Base-by-base conservation (phyloP, 1,140 invertebrate species). In the Megalonaias nervosa region DNA sequence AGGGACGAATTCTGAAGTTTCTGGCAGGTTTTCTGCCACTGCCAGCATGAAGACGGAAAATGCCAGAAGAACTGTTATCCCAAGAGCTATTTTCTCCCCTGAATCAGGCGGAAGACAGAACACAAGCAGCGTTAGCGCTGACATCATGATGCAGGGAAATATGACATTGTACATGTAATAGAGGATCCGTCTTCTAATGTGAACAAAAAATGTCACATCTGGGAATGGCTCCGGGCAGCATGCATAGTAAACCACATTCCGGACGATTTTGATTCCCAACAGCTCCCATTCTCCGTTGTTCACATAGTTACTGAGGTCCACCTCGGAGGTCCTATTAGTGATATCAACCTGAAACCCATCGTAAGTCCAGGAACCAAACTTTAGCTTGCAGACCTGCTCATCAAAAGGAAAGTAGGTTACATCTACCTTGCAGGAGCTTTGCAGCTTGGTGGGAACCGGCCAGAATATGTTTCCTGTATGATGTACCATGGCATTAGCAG, bases 391-490 rank as follows among this genome's bases (percentile, higher is more conserved):
- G 69, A 68, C 80, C 90, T 98, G 97, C 84, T 96, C 95, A 88
- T 98, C 96, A 86, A 97, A 98, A 1, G 96, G 96, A 88, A 98
- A 92, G 62, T 87, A 89, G 1, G 87, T 89, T 6, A 88, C 89
- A 64, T 87, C 87, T n/a, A 88, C 87, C 69, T 89, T 89, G 69
- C 87, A 89, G 2, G 97, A 98, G 9, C 97, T 98, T 90, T 99
- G 99, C 88, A 99, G 98, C 89, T 99, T 99, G 9, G 98, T 98
- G 48, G 97, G 97, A 61, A 97, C 97, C 87, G 98, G 97, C 98
- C 98, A 99, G 68, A 96, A 94, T 26, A 99, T 97, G 91, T 96
- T 97, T 19, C 98, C 98, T 91, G 97, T 98, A 89, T 96, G 95
- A 87, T 86, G 81, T 0, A 93, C 84, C 87, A 92, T 92, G 6